phyloP scores from a whole-genome alignment of 2,113 vertebrate species.

The Gobiocypris rarus region DNA sequence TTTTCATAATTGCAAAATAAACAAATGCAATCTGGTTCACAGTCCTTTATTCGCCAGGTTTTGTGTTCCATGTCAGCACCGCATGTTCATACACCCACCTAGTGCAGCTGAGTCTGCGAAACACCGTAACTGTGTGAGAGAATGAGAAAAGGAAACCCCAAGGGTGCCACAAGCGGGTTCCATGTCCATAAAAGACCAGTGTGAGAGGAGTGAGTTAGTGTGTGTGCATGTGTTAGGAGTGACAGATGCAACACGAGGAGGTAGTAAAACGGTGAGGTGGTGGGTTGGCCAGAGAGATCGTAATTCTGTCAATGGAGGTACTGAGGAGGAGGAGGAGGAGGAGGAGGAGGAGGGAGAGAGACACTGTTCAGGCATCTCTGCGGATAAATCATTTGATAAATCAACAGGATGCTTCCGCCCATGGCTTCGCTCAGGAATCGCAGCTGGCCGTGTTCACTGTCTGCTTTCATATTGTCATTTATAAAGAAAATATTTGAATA shows the following conservation, averaged over 20 bases:
- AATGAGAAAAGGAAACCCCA: conserved; percentile 53
- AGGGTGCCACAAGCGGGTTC: conserved; percentile 67
- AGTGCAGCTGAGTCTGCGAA: conserved; percentile 43
- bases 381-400: conserved; percentile 39
- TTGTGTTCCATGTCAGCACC: not conserved
- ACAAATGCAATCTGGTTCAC: not conserved
- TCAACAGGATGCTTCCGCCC: conserved; percentile 13
- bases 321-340: no score
- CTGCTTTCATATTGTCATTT: not conserved
- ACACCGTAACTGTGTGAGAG: conserved; percentile 43
- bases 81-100: not conserved
- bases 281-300: conserved; percentile 39
- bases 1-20: not conserved
- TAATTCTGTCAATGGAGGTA: conserved; percentile 47
- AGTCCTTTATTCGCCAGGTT: not conserved
- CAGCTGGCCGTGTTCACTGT: not conserved
- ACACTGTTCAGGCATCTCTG: conserved; percentile 20
- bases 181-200: conserved; percentile 56
- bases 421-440: not conserved
- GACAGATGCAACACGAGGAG: conserved; percentile 54
- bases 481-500: not conserved
- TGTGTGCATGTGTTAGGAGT: conserved; percentile 32
- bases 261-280: conserved; percentile 2
- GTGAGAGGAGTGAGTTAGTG: conserved; percentile 36
- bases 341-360: not conserved